Conservation (phyloP, 2,888 invertebrate species). For the Limnephilus marmoratus region DNA sequence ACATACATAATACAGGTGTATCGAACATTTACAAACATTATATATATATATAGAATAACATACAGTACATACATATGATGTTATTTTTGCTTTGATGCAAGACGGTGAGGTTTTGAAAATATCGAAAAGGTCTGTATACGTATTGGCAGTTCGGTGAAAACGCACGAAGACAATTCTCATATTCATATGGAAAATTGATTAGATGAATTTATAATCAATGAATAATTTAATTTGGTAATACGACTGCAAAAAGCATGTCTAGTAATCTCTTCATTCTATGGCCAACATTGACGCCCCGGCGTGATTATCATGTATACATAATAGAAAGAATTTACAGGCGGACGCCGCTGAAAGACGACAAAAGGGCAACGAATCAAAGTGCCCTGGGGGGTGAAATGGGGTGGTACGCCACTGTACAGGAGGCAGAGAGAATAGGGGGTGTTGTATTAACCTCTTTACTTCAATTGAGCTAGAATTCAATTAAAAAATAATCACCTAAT, state of each 20-base stretch:
- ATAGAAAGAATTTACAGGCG: slow-evolving; percentile 65
- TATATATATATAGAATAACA: too few species aligned
- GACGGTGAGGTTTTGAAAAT: too few species aligned
- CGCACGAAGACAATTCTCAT: too few species aligned
- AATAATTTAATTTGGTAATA: too few species aligned
- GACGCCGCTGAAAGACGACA: slow-evolving; percentile 63
- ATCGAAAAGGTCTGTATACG: too few species aligned
- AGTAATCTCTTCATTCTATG: not conserved
- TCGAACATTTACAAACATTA: too few species aligned
- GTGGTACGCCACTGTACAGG: not conserved
- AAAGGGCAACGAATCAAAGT: slow-evolving; percentile 65
- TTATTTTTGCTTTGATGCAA: too few species aligned
- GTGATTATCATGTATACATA: slow-evolving; percentile 65
- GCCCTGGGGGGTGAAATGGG: not conserved
- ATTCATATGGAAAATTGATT: too few species aligned
- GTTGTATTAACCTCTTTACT: not conserved
- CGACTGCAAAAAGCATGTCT: not conserved
- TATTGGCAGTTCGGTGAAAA: too few species aligned
- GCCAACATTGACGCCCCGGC: slow-evolving; percentile 38
- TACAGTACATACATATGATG: too few species aligned
- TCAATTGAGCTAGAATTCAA: not conserved
- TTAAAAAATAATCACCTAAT: not conserved
- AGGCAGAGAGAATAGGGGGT: not conserved
- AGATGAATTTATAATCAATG: too few species aligned
- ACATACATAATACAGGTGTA: too few species aligned